Evolutionary conservation across 2,797 vertebrate species (phyloP).

Genomic region (Argentina silus): DNA sequence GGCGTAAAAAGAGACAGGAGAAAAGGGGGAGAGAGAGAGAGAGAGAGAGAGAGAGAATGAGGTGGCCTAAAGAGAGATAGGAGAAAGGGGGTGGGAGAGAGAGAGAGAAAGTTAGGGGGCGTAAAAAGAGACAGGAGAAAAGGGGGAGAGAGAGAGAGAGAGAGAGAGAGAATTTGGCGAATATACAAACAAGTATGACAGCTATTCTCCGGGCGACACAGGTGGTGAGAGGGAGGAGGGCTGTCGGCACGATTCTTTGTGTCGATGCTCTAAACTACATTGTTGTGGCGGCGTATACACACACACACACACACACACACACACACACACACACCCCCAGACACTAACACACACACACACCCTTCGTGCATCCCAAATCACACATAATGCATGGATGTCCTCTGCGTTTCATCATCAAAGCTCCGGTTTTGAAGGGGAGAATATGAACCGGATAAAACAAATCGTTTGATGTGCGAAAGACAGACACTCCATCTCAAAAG

Average conservation of each 20-base stretch:
- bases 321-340: slow-evolving; percentile 34
- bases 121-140: neutral
- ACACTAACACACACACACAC: slow-evolving; percentile 45
- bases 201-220: slow-evolving; percentile 31
- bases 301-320: slow-evolving; percentile 35
- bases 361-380: slow-evolving; percentile 69
- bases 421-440: slow-evolving; percentile 80
- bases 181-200: slow-evolving; percentile 28
- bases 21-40: neutral
- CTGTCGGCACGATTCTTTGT: slow-evolving; percentile 44
- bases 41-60: neutral
- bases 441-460: slow-evolving; percentile 86
- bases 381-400: slow-evolving; percentile 80
- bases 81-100: neutral
- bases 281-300: slow-evolving; percentile 41
- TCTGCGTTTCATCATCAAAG: slow-evolving; percentile 87
- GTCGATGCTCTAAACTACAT: slow-evolving; percentile 51
- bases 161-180: neutral
- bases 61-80: neutral
- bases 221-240: slow-evolving; percentile 43
- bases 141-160: neutral
- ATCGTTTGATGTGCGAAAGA: slow-evolving; percentile 87
- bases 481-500: slow-evolving; percentile 82
- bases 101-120: neutral
- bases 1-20: neutral